Evolutionary conservation across 53 echinoderm and acorn worm genomes (phyloP), one percentile per base, ranked within the genome.

Genomic region (Echinarachnius parma): DNA sequence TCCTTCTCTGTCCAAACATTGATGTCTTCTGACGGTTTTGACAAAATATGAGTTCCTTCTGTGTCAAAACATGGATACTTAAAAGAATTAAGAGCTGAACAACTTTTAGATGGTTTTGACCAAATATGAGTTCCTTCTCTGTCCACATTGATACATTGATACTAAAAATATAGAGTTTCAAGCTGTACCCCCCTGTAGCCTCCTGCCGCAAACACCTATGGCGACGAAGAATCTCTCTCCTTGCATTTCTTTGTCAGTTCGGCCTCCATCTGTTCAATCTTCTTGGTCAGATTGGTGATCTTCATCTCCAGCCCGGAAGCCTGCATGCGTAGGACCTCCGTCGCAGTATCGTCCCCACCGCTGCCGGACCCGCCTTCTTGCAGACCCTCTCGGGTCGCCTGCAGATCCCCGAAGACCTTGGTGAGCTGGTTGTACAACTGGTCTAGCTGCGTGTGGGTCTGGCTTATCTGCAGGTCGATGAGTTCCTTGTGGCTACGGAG

Each of bases 201-300:
- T n/a, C n/a, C n/a, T n/a, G n/a, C n/a, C n/a, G n/a, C n/a, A n/a
- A n/a, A n/a, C n/a, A n/a, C n/a, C n/a, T n/a, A n/a, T n/a, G n/a
- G n/a, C n/a, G n/a, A n/a, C n/a, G n/a, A n/a, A n/a, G n/a, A n/a
- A n/a, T 85, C 65, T 34, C 28, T 80, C 33, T 80, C 80, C 32
- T 89, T 80, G 39, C 53, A 34, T 62, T 91, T 96, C 82, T 88
- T 87, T 1, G 62, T 48, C 2, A 96, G 69, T 46, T 96, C 91
- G n/a, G 63, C 85, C 65, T 91, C 85, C 14, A 96, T 60, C 69
- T 96, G 86, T 4, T 72, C 75, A 9, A 96, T 85, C 70, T 91
- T 96, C 86, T 91, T 96, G 52, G 84, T 80, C 67, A 96, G 42
- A 29, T 88, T 96, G 19, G 82, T 88, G 32, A 77, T 68, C 78